These are phyloP conservation scores for Pristionchus maxplancki DNA, from an alignment of 2,888 invertebrate genomes.

Conservation along the genomic window DNA sequence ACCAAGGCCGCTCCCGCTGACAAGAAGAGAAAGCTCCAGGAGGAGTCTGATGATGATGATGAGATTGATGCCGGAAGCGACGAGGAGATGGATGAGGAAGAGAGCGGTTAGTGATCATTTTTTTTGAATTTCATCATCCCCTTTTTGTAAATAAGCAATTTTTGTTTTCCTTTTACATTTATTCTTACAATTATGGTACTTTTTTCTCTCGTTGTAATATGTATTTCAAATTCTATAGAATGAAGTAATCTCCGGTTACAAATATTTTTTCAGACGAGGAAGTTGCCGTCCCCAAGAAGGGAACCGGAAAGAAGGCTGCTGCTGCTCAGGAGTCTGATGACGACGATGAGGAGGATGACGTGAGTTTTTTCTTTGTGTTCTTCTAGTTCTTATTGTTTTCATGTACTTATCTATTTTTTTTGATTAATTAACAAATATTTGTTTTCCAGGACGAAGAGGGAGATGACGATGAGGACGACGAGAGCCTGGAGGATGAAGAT, in stretches of 20 bases:
- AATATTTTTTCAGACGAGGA: not conserved
- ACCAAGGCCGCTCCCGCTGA: slow-evolving; percentile 53
- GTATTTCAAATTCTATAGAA: not conserved
- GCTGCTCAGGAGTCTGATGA: slow-evolving; percentile 49
- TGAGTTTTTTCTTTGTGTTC: not conserved
- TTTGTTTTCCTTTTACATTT: not conserved
- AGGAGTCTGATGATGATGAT: slow-evolving; percentile 54
- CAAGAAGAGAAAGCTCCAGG: slow-evolving; percentile 53
- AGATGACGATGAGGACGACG: slow-evolving; percentile 59
- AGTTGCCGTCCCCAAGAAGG: slow-evolving; percentile 7
- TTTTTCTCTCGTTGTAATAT: not conserved
- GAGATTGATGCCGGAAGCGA: slow-evolving; percentile 58
- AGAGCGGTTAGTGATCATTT: slow-evolving; percentile 54
- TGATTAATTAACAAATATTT: not conserved
- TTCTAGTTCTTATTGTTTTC: not conserved
- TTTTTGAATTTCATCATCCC: not conserved
- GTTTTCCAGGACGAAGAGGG: slow-evolving; percentile 58
- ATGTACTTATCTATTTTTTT: not conserved
- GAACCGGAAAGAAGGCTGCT: slow-evolving; percentile 51
- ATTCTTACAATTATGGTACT: too few relatives aligned
- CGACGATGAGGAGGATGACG: slow-evolving; percentile 56
- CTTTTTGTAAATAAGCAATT: too few relatives aligned
- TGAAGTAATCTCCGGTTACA: not conserved
- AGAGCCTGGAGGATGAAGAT: slow-evolving; percentile 60
- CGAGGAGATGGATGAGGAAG: slow-evolving; percentile 62